Evolutionary conservation across 2,113 vertebrate species (phyloP).

Genomic region (Oryzias woworae): DNA sequence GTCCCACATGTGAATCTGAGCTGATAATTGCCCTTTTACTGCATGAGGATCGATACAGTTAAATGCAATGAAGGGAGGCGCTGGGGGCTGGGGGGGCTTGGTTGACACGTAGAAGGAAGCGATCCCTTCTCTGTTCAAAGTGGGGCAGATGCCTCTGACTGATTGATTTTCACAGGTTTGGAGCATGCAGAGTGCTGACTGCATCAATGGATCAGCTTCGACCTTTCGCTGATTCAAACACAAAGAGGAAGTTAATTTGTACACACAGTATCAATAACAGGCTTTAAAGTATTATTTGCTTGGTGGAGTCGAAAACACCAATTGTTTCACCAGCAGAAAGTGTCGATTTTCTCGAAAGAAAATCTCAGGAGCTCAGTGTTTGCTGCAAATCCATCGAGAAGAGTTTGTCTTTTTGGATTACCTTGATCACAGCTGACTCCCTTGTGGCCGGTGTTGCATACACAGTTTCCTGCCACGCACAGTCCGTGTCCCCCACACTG

Average conservation of each 20-base stretch:
- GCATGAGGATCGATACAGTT: conserved; percentile 86
- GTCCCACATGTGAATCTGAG: conserved; percentile 89
- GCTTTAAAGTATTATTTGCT: conserved; percentile 72
- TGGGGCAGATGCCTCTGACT: conserved; percentile 49
- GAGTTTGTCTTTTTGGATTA: conserved; percentile 55
- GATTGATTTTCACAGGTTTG: conserved; percentile 58
- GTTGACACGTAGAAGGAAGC: conserved; percentile 55
- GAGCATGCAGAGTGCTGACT: conserved; percentile 50
- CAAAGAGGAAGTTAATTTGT: conserved; percentile 66
- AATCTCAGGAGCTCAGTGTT: conserved; percentile 18
- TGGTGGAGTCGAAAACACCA: conserved; percentile 67
- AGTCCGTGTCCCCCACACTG: conserved; percentile 91
- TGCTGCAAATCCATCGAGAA: conserved; percentile 14
- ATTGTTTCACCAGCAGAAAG: conserved; percentile 60
- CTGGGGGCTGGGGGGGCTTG: conserved; percentile 22
- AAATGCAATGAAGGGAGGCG: conserved; percentile 80
- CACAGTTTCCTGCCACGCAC: conserved; percentile 91
- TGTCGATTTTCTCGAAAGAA: conserved; percentile 30
- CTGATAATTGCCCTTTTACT: conserved; percentile 90
- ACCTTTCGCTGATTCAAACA: conserved; percentile 44
- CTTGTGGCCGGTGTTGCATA: conserved; percentile 93
- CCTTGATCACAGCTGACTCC: conserved; percentile 94
- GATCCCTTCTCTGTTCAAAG: conserved; percentile 64
- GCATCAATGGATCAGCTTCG: conserved; percentile 46
- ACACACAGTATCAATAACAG: conserved; percentile 66